Evolutionary conservation across 37 sponge, comb jelly and placozoan species (phyloP).

Genomic region (Ephydatia muelleri): DNA sequence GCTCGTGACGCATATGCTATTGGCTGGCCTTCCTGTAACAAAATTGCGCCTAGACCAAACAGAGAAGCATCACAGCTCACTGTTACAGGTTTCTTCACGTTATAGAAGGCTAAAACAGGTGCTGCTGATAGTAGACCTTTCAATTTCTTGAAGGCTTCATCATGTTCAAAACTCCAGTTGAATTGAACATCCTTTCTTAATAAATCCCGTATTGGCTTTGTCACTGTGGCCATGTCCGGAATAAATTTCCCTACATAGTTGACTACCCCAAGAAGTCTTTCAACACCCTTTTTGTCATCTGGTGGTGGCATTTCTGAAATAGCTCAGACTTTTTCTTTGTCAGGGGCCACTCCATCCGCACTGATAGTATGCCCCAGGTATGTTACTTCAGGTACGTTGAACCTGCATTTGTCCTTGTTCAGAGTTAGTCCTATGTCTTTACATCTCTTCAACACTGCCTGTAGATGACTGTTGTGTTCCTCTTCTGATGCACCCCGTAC

Average conservation of each 20-base stretch:
- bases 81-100: conserved; percentile 12
- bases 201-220: not conserved
- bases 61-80: conserved; percentile 39
- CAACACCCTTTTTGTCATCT: conserved; percentile 15
- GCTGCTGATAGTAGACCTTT: not conserved
- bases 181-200: not conserved
- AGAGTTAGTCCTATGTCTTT: conserved; percentile 4
- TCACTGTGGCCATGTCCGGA: conserved; percentile 16
- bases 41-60: conserved; percentile 29
- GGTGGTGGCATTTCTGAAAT: conserved; percentile 29
- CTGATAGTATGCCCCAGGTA: conserved; percentile 16
- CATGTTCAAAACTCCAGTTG: conserved; percentile 8
- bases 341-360: conserved; percentile 20
- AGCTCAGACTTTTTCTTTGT: conserved; percentile 9
- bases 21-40: conserved; percentile 49
- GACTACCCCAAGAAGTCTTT: conserved; percentile 2
- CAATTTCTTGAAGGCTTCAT: conserved; percentile 5
- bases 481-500: not conserved
- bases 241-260: conserved; percentile 35
- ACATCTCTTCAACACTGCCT: not conserved
- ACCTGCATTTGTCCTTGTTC: conserved; percentile 14
- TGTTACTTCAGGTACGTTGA: conserved; percentile 9
- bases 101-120: conserved; percentile 41
- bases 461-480: conserved; percentile 23
- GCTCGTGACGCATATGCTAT: conserved; percentile 29